Conservation (phyloP, 2,888 invertebrate genomes). For the Parasteatoda lunata region DNA sequence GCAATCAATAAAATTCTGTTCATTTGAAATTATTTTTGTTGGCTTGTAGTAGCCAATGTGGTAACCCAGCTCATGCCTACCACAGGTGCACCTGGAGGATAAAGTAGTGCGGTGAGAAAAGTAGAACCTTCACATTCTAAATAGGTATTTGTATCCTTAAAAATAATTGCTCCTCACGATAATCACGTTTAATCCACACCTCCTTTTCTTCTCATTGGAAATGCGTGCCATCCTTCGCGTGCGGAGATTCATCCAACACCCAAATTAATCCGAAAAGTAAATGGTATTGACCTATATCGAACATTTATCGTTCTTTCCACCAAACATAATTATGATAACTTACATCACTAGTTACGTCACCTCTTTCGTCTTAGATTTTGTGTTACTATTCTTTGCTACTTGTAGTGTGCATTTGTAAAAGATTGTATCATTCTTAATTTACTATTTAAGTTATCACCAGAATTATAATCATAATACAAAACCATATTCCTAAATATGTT, state of each 20-base stretch:
- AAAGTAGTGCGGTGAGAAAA: constrained; percentile 23
- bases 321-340: too few relatives aligned
- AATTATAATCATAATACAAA: too few relatives aligned
- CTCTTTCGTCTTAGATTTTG: too few relatives aligned
- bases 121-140: constrained; percentile 17
- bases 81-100: neutral
- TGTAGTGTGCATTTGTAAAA: too few relatives aligned
- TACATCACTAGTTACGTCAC: too few relatives aligned
- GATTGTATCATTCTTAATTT: too few relatives aligned
- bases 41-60: neutral
- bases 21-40: neutral
- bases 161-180: constrained; percentile 34
- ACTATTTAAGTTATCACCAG: too few relatives aligned
- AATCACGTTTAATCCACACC: constrained; percentile 25
- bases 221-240: constrained; percentile 1
- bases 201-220: constrained; percentile 2
- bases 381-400: too few relatives aligned
- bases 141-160: constrained; percentile 29
- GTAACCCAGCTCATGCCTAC: neutral
- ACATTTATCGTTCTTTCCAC: neutral
- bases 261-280: neutral
- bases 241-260: neutral
- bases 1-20: neutral
- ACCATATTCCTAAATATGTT: too few relatives aligned
- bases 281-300: neutral